Evolutionary conservation across 2,113 vertebrate species (phyloP).

Genomic region (Fulmarus glacialis): DNA sequence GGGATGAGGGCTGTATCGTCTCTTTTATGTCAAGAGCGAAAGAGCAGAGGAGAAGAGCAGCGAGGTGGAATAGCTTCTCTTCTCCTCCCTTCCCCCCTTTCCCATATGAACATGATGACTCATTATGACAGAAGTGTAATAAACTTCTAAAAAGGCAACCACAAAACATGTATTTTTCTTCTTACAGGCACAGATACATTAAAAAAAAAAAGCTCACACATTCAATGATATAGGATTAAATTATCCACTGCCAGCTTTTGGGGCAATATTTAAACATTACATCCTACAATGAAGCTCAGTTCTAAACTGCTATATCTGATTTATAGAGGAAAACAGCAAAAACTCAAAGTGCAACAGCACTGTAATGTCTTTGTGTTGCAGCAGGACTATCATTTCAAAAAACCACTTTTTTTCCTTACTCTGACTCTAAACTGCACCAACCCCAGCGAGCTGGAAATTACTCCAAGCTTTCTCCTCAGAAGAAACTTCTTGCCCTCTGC

Average conservation of each 20-base stretch:
- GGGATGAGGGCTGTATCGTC: not conserved
- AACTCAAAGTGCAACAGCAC: not conserved
- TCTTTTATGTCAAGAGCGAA: not conserved
- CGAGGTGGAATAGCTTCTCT: not conserved
- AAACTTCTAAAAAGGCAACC: conserved; percentile 48
- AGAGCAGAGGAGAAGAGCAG: not conserved
- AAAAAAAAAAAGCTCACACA: not conserved
- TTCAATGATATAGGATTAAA: conserved; percentile 34
- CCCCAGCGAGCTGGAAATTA: not conserved
- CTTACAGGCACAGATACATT: not conserved
- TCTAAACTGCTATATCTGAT: conserved; percentile 3
- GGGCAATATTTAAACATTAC: conserved; percentile 55
- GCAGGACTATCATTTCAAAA: not conserved
- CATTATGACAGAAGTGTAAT: conserved; percentile 51
- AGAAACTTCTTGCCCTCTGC: not conserved
- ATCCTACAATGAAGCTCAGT: conserved; percentile 7
- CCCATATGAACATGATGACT: conserved; percentile 28
- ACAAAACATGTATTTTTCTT: not conserved
- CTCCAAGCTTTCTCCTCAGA: not conserved
- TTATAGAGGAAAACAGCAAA: conserved; percentile 23
- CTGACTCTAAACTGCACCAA: not conserved
- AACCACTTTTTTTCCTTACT: not conserved
- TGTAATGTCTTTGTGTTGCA: not conserved
- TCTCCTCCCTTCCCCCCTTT: not conserved
- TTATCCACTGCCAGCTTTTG: conserved; percentile 51